Evolutionary conservation across 2,888 invertebrate genomes (phyloP), one percentile per base, ranked within the genome.

Genomic region (Dasysyrphus albostriatus): DNA sequence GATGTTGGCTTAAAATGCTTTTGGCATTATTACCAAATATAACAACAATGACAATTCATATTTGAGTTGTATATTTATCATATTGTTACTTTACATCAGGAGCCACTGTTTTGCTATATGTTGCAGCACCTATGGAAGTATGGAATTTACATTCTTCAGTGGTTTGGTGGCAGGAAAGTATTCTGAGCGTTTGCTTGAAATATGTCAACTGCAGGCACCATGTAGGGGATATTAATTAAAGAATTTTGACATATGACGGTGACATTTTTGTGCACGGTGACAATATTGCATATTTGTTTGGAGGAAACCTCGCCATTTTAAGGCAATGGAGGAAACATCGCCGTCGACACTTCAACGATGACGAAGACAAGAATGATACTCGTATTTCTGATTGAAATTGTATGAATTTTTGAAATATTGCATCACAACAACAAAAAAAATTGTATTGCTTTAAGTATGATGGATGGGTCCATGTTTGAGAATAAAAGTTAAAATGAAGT

Each of bases 211-310:
- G 4, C 29, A 54, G 12, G 29, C 51, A 54, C 51, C 14, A 29
- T 54, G 51, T 5, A 44, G 51, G 54, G 19, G 42, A 72, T 72
- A 78, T 78, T 69, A 78, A 78, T 78, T 78, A 70, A 78, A 54
- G 44, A 56, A 70, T 42, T 78, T 72, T 69, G 49, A 72, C 61
- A 29, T 77, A 6, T 37, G 78, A 19, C n/a, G 78, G 56, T 77
- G 49, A 65, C 14, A 56, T 44, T 47, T 65, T 56, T 56, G 42
- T 16, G 63, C 32, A 29, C 14, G 51, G 65, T 49, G 67, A 51
- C 51, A 67, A 67, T 51, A 67, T 24, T 24, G 67, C 49, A 67
- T 67, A 51, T 67, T 37, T 65, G 4, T 8, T 39, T 12, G n/a
- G 6, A n/a, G 61, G 14, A 6, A 42, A n/a, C 8, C 9, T 5